phyloP scores from a whole-genome alignment of 2,888 invertebrate species.

The Stomorhina lunata region DNA sequence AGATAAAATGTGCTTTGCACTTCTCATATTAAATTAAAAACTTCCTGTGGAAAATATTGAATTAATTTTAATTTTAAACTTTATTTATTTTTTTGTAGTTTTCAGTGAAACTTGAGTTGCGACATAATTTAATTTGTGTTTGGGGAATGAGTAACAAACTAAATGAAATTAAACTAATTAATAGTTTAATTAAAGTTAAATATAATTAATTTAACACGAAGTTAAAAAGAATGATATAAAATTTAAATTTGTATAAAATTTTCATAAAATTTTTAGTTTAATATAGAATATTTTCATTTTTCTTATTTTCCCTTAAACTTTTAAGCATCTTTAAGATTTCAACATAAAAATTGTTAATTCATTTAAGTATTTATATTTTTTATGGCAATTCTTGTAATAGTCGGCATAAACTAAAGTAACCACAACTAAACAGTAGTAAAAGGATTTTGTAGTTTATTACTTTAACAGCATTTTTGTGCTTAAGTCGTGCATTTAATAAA shows the following conservation, averaged over 20 bases:
- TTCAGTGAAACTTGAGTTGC: slow-evolving; percentile 26
- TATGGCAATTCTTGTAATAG: slow-evolving; percentile 31
- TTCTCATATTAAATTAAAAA: slow-evolving; percentile 41
- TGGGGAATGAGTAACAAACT: background rate
- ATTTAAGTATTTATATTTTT: background rate
- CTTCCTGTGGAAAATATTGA: slow-evolving; percentile 28
- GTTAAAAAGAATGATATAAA: too few relatives aligned
- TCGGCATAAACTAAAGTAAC: slow-evolving; percentile 17
- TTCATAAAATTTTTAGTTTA: too few relatives aligned
- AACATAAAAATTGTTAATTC: slow-evolving; percentile 13
- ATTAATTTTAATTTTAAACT: slow-evolving; percentile 31
- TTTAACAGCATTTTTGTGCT: background rate
- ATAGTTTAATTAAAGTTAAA: too few relatives aligned
- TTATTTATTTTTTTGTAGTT: background rate
- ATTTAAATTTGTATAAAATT: too few relatives aligned
- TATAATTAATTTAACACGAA: too few relatives aligned
- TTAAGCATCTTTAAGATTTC: background rate
- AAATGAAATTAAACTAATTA: too few relatives aligned
- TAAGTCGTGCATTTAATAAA: slow-evolving; percentile 12
- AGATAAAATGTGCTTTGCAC: background rate
- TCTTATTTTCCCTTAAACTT: background rate
- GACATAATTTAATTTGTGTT: background rate
- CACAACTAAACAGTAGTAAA: slow-evolving; percentile 32
- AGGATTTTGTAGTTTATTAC: slow-evolving; percentile 39
- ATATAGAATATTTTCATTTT: too few relatives aligned